phyloP scores from a whole-genome alignment of 2,113 vertebrate genomes.

The Aramus guarauna region DNA sequence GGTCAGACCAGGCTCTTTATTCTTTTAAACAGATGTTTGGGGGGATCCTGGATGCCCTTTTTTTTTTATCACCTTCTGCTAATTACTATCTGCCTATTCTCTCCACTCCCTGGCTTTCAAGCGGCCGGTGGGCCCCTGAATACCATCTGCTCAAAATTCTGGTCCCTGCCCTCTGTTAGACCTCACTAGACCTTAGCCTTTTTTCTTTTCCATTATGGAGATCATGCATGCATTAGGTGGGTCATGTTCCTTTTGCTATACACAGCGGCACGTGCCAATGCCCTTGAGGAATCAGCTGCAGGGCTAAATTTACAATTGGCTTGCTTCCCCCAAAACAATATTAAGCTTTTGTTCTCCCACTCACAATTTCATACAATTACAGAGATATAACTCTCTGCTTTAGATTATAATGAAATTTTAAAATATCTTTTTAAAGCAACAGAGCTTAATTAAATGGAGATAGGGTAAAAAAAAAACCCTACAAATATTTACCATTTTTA shows the following conservation, averaged over 20 bases:
- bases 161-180: conserved; percentile 69
- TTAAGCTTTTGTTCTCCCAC: conserved; percentile 38
- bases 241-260: conserved; percentile 51
- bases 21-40: conserved; percentile 69
- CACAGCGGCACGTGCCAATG: conserved; percentile 56
- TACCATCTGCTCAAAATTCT: conserved; percentile 87
- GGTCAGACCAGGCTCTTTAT: conserved; percentile 59
- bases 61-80: conserved; percentile 62
- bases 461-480: neutral
- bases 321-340: conserved; percentile 44
- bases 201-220: conserved; percentile 66
- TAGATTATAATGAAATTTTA: neutral
- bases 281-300: conserved; percentile 59
- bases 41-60: conserved; percentile 55
- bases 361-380: neutral
- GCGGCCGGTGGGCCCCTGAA: conserved; percentile 48
- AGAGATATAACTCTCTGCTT: neutral
- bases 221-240: conserved; percentile 59
- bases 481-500: neutral
- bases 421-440: neutral
- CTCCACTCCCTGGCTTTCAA: conserved; percentile 50
- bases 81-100: conserved; percentile 72
- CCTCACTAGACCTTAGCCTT: conserved; percentile 56
- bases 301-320: conserved; percentile 52
- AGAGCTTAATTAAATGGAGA: neutral